These are phyloP conservation scores for Hydractinia symbiolongicarpus DNA, from an alignment of 30 jellyfish, hydroid and myxozoan species.

Conservation along the genomic window DNA sequence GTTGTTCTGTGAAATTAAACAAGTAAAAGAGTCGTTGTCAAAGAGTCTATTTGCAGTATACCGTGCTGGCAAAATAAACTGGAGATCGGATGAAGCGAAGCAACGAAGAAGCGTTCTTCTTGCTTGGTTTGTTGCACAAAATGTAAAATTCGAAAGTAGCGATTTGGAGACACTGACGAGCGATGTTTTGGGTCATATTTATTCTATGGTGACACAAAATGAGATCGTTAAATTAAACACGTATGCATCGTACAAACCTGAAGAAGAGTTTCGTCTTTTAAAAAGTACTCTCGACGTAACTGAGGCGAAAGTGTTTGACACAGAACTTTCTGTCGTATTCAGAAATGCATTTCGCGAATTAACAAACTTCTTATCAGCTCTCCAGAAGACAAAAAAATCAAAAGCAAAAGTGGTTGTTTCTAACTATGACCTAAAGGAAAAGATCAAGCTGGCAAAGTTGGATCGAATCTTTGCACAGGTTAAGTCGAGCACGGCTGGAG, in stretches of 20 bases:
- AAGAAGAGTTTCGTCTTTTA: slow-evolving; percentile 3
- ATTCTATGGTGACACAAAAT: slow-evolving; percentile 1
- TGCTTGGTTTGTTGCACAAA: slow-evolving; percentile 5
- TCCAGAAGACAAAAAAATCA: neutral
- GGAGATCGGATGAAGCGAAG: neutral
- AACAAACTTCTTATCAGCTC: neutral
- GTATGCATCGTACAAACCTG: slow-evolving; percentile 10
- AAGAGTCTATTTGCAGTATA: neutral
- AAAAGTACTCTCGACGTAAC: neutral
- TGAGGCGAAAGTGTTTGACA: neutral
- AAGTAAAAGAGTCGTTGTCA: neutral
- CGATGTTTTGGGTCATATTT: neutral
- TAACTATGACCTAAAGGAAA: neutral
- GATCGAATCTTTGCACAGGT: slow-evolving; percentile 22
- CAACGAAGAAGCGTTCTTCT: neutral
- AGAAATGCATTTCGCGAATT: slow-evolving; percentile 7
- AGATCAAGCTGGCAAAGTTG: slow-evolving; percentile 26
- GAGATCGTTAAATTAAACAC: neutral
- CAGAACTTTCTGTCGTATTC: neutral
- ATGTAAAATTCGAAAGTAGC: neutral
- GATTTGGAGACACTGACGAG: neutral
- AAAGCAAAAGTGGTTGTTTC: slow-evolving; percentile 27
- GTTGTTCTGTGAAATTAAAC: neutral
- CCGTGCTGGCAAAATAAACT: neutral
- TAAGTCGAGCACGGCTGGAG: slow-evolving; percentile 17